Evolutionary conservation across 2,888 invertebrate genomes (phyloP).

Genomic region (Masnerella sp.): DNA sequence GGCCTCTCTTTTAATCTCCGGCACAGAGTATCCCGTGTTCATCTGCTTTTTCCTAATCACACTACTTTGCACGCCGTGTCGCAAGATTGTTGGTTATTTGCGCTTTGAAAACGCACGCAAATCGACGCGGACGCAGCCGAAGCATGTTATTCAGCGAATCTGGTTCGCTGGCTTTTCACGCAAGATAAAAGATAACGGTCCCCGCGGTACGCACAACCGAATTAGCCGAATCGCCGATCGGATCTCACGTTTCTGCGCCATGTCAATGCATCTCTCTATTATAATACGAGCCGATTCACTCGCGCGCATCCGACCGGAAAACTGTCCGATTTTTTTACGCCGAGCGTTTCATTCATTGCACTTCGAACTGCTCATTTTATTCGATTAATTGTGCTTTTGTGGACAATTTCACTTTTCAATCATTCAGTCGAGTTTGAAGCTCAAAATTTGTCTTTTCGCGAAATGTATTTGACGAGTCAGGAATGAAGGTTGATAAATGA

Average conservation of each 20-base stretch:
- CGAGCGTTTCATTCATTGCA: conserved; percentile 30
- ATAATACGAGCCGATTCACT: conserved; percentile 29
- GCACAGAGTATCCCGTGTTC: too few relatives aligned
- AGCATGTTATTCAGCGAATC: conserved; percentile 30
- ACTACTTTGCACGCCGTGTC: too few relatives aligned
- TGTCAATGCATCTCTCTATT: conserved; percentile 25
- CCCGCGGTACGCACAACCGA: conserved; percentile 19
- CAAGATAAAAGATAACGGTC: conserved; percentile 52
- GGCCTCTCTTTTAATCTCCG: too few relatives aligned
- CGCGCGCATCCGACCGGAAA: conserved; percentile 38
- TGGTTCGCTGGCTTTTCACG: conserved; percentile 37
- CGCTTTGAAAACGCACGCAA: too few relatives aligned
- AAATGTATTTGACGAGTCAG: too few relatives aligned
- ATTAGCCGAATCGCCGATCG: conserved; percentile 29
- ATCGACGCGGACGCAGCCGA: too few relatives aligned
- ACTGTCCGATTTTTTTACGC: conserved; percentile 27
- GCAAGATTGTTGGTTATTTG: too few relatives aligned
- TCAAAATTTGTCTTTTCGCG: too few relatives aligned
- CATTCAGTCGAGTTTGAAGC: too few relatives aligned
- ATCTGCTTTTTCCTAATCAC: too few relatives aligned
- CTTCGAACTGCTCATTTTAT: conserved; percentile 27
- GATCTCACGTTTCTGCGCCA: conserved; percentile 45
- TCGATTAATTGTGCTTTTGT: conserved; percentile 40
- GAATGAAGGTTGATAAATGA: too few relatives aligned
- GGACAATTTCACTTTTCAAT: too few relatives aligned